Conservation (phyloP, 2,888 invertebrate genomes). For the Tipula vernalis region DNA sequence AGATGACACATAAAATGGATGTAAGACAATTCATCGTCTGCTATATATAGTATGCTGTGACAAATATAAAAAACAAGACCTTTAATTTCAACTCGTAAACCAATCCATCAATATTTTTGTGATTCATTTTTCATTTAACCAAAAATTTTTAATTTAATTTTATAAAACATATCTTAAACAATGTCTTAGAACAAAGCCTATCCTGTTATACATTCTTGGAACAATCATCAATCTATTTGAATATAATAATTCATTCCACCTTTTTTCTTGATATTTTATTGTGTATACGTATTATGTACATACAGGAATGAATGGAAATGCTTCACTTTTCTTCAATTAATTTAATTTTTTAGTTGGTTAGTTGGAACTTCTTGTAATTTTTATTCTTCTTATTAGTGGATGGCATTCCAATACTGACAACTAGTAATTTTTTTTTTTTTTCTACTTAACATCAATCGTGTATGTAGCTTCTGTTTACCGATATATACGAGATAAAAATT, state of each 20-base stretch:
- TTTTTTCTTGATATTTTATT: background rate
- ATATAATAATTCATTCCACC: constrained; percentile 11
- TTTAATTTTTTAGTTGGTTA: background rate
- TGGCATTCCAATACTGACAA: background rate
- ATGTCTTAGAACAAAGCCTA: constrained; percentile 7
- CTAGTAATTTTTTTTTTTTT: background rate
- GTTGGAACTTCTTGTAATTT: background rate
- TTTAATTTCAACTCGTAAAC: background rate
- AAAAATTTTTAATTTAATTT: background rate
- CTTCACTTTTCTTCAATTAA: constrained; percentile 4
- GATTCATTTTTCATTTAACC: constrained; percentile 6
- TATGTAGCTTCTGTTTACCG: background rate
- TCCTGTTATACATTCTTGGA: constrained; percentile 8
- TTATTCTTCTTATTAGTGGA: background rate
- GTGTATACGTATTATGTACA: no score
- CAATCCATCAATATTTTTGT: constrained; percentile 9
- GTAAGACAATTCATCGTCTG: background rate
- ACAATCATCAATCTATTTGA: constrained; percentile 11
- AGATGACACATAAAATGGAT: constrained; percentile 4
- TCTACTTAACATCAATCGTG: background rate
- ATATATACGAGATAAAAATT: background rate
- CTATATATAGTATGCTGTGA: background rate
- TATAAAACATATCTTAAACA: constrained; percentile 1
- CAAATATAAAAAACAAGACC: background rate
- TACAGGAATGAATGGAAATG: background rate